These are phyloP conservation scores for Bombus waltoni DNA, from an alignment of 1,140 invertebrate species.

Conservation along the genomic window DNA sequence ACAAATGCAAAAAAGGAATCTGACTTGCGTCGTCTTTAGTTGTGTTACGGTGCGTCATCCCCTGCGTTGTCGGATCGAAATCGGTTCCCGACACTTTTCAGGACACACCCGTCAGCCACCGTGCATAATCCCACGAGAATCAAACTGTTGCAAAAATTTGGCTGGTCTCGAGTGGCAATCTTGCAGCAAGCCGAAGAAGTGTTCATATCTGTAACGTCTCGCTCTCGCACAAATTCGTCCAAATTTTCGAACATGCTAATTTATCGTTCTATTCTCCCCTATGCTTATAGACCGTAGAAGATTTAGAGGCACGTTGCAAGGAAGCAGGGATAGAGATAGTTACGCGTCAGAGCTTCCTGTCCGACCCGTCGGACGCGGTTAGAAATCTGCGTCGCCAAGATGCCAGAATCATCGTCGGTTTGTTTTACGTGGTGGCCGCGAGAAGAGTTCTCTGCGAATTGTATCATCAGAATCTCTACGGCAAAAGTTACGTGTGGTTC, in stretches of 20 bases:
- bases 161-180: constrained; percentile 98
- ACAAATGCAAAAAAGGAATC: background rate
- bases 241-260: background rate
- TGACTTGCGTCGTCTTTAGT: constrained; percentile 83
- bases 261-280: background rate
- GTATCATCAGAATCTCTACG: constrained; percentile 97
- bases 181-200: constrained; percentile 99
- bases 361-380: constrained; percentile 97
- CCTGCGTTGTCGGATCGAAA: constrained; percentile 98
- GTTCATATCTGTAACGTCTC: constrained; percentile 94
- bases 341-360: constrained; percentile 97
- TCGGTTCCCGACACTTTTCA: constrained; percentile 98
- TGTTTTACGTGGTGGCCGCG: constrained; percentile 99
- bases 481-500: constrained; percentile 99
- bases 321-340: constrained; percentile 96
- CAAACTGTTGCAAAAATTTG: constrained; percentile 97
- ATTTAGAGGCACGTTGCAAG: constrained; percentile 97
- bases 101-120: constrained; percentile 99
- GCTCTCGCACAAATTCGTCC: background rate
- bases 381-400: constrained; percentile 96
- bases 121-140: constrained; percentile 99
- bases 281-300: constrained; percentile 93
- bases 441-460: constrained; percentile 98
- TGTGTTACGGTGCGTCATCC: constrained; percentile 99
- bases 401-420: constrained; percentile 97